phyloP scores from a whole-genome alignment of 2,113 vertebrate species.

The Hippocampus zosterae region DNA sequence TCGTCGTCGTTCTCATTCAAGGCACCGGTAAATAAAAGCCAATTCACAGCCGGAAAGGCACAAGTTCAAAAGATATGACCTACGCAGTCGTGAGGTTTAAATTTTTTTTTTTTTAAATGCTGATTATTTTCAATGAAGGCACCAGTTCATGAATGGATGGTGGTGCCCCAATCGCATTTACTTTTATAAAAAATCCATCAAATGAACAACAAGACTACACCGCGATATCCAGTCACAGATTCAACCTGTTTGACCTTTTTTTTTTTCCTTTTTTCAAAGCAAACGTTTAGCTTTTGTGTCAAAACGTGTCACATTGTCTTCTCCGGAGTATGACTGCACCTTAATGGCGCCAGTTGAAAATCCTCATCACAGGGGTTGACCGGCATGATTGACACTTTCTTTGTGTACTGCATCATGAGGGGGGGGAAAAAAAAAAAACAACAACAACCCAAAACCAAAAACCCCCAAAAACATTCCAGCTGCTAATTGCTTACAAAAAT shows the following conservation, averaged over 20 bases:
- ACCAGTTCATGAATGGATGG: background rate
- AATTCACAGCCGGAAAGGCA: conserved; percentile 31
- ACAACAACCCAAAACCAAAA: no score
- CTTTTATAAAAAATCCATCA: background rate
- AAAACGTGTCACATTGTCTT: background rate
- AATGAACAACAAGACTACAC: background rate
- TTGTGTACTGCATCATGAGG: background rate
- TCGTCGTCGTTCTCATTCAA: conserved; percentile 11
- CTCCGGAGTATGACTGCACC: background rate
- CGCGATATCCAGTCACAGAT: background rate
- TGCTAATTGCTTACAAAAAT: background rate
- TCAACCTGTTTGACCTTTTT: background rate
- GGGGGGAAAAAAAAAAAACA: no score
- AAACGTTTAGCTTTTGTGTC: background rate
- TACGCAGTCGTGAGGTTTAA: background rate
- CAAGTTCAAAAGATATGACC: conserved; percentile 3
- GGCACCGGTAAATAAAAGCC: conserved; percentile 25
- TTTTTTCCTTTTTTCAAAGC: no score
- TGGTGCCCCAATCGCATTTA: background rate
- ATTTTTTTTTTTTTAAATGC: no score
- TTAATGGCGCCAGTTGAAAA: conserved; percentile 12
- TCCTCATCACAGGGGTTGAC: background rate
- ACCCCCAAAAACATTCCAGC: background rate
- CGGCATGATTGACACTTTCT: background rate
- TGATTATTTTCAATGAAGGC: background rate